These are phyloP conservation scores for Axis porcinus DNA, from an alignment of 2,113 vertebrate genomes.

Conservation along the genomic window DNA sequence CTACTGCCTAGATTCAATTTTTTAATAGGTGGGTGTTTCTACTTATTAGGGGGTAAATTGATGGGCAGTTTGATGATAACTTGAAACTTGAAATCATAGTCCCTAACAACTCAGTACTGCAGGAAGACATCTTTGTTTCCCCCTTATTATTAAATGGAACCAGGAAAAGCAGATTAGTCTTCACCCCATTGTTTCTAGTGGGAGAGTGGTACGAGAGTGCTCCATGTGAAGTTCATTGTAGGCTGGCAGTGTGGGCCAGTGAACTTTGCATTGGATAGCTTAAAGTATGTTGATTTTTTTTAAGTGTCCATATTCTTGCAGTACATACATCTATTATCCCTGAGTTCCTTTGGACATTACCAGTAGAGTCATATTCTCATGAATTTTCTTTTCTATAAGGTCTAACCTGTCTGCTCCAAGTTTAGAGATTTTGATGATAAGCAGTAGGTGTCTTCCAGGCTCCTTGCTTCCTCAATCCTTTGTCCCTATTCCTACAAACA, in stretches of 20 bases:
- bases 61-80: not conserved
- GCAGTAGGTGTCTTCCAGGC: not conserved
- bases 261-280: not conserved
- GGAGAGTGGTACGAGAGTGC: not conserved
- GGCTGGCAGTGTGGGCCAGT: not conserved
- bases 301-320: not conserved
- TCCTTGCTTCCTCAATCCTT: not conserved
- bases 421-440: slow-evolving; percentile 11
- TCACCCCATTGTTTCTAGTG: slow-evolving; percentile 3
- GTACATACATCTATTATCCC: not conserved
- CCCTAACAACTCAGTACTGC: not conserved
- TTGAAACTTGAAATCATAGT: slow-evolving; percentile 6
- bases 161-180: not conserved
- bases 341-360: not conserved
- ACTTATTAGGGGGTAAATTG: slow-evolving; percentile 4
- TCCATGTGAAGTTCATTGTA: not conserved
- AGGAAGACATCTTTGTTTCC: not conserved
- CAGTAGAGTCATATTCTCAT: not conserved
- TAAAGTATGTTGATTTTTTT: not conserved
- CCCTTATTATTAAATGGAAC: not conserved
- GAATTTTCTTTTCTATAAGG: not conserved
- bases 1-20: not conserved
- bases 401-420: not conserved
- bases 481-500: not conserved
- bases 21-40: not conserved